A percentile compares a stretch with the other conserved stretches of the same genome.
Conservation (phyloP, 2,113 vertebrate species). For the Dipodomys merriami region DNA sequence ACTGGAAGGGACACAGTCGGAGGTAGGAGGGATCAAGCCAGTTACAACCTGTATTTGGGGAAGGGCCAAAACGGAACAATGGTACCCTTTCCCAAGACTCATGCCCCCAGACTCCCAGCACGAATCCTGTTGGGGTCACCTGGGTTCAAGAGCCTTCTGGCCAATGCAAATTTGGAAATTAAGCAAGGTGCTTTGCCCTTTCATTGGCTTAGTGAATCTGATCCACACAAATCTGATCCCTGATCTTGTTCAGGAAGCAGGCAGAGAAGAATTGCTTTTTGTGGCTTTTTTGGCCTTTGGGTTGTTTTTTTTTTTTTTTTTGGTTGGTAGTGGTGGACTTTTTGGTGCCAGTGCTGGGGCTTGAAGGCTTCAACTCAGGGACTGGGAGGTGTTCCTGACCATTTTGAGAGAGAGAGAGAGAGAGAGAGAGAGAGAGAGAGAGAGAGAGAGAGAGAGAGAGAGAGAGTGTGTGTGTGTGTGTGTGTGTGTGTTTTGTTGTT, state of each 20-base stretch:
- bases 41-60: neutral
- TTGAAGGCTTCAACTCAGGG: too few relatives aligned
- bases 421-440: too few relatives aligned
- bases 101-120: neutral
- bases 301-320: too few relatives aligned
- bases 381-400: too few relatives aligned
- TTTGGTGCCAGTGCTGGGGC: too few relatives aligned
- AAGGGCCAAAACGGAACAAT: neutral
- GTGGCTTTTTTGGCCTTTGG: conserved; percentile 65
- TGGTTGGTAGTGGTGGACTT: too few relatives aligned
- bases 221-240: neutral
- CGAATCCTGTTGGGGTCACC: too few relatives aligned
- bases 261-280: conserved; percentile 67
- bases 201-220: conserved; percentile 31
- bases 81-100: neutral
- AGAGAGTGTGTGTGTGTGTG: too few relatives aligned
- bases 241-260: neutral
- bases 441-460: too few relatives aligned
- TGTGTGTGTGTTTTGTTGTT: too few relatives aligned
- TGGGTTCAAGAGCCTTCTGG: neutral
- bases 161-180: neutral
- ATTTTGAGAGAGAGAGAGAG: too few relatives aligned
- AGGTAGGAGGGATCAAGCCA: neutral
- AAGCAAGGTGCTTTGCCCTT: neutral
- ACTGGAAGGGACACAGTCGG: neutral